Evolutionary conservation across 2,888 invertebrate species (phyloP), one percentile per base, ranked within the genome.

Genomic region (Sialis lutaria): DNA sequence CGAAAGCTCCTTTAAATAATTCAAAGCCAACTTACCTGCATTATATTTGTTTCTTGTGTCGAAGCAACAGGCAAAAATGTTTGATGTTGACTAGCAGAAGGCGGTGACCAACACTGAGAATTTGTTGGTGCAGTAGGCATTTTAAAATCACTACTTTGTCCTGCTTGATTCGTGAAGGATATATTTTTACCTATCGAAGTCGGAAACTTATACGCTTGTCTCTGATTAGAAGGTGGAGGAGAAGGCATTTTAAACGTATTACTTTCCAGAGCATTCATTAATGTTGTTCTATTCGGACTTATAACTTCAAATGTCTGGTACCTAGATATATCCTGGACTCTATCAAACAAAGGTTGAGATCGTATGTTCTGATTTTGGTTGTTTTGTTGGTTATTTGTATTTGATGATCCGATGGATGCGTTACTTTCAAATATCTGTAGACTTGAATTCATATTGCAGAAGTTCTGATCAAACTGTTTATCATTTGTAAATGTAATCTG

Each of bases 171-270:
- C 8, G 8, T 13, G 12, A 40, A 13, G 6, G 8, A 7, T n/a
- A 32, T 31, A 5, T 31, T n/a, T 32, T 31, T 42, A n/a, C 6
- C 31, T 10, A 30, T 7, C 5, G 42, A 31, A 37, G 10, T 37
- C 7, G 22, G 31, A 7, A 42, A 10, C 30, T 13, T 42, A 30
- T 42, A 30, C 30, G 42, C 8, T 31, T 22, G 42, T 30, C 31
- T 30, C 31, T 10, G 31, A 30, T 12, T 30, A 34, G 31, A 35
- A 1, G 66, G 56, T 1, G 70, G 69, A 42, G 70, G 70, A 8
- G 70, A 70, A 32, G 70, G 70, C 59, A 71, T 60, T 55, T 70
- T 70, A 54, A 70, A 71, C 31, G 50, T 42, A 7, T 37, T n/a
- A 7, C 12, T 37, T 37, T n/a, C 22, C 22, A 22, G 22, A 22